A percentile compares a stretch with the other conserved stretches of the same genome.
phyloP scores from a whole-genome alignment of 2,797 vertebrate genomes.

The Halcyon chelicuti region DNA sequence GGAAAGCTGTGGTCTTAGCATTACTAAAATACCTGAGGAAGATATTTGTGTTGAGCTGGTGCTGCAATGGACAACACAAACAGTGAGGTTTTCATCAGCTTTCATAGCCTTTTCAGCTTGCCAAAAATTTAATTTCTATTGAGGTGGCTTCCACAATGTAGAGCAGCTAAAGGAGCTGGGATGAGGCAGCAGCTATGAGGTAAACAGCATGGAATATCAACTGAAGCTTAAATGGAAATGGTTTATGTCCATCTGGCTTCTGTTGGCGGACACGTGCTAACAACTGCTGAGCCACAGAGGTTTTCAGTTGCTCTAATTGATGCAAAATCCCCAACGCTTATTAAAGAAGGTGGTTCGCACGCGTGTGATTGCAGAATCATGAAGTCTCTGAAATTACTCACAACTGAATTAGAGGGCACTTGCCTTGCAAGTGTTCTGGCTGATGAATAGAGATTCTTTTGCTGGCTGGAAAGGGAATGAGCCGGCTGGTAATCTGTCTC shows the following conservation, averaged over 20 bases:
- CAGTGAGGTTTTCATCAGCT: neutral
- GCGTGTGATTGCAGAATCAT: neutral
- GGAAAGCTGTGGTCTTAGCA: neutral
- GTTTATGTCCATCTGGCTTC: neutral
- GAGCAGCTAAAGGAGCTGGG: neutral
- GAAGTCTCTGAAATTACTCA: neutral
- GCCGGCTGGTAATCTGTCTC: neutral
- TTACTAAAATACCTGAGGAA: neutral
- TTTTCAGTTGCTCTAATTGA: neutral
- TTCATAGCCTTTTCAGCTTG: neutral
- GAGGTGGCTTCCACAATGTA: neutral
- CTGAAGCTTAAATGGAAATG: neutral
- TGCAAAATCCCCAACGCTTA: neutral
- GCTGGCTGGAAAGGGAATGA: constrained; percentile 15
- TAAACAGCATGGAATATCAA: neutral
- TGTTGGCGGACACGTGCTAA: neutral
- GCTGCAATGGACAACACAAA: neutral
- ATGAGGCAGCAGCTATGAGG: neutral
- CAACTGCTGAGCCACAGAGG: neutral
- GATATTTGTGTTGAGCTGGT: neutral
- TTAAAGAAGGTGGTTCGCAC: neutral
- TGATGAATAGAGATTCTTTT: neutral
- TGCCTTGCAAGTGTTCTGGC: neutral
- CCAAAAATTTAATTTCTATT: neutral
- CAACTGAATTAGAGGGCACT: neutral